phyloP scores from a whole-genome alignment of 1,140 invertebrate species.

The Nebria ingens region DNA sequence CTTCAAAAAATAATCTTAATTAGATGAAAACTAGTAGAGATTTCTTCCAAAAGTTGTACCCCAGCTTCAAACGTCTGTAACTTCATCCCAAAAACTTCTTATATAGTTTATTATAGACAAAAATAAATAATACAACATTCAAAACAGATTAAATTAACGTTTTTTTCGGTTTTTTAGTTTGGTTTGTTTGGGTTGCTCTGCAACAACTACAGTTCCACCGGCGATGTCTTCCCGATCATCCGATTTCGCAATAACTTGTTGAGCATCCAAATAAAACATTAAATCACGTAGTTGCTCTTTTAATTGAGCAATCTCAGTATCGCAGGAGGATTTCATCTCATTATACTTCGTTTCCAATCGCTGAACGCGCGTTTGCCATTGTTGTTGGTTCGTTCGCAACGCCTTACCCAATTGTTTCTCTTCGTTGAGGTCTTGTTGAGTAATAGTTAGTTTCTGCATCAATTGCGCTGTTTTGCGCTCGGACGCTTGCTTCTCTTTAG shows the following conservation, averaged over 20 bases:
- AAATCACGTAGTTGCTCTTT: constrained; percentile 88
- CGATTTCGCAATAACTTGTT: constrained; percentile 50
- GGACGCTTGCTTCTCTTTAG: not conserved
- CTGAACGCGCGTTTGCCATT: constrained; percentile 60
- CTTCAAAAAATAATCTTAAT: too few relatives aligned
- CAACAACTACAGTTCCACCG: constrained; percentile 57
- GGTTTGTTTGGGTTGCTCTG: constrained; percentile 13
- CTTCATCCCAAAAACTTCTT: too few relatives aligned
- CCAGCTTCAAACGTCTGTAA: too few relatives aligned
- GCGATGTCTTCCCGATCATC: constrained; percentile 56
- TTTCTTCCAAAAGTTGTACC: too few relatives aligned
- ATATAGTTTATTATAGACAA: too few relatives aligned
- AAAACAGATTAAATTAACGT: not conserved
- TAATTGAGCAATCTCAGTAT: constrained; percentile 68
- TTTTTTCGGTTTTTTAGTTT: not conserved
- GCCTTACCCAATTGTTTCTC: constrained; percentile 68
- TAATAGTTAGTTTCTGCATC: constrained; percentile 36
- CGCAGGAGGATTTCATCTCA: constrained; percentile 44
- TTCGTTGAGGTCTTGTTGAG: constrained; percentile 59
- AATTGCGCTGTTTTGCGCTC: constrained; percentile 6
- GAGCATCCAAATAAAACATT: constrained; percentile 92
- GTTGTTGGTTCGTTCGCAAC: constrained; percentile 63
- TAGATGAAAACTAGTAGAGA: too few relatives aligned
- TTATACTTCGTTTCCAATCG: constrained; percentile 52
- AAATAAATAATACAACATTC: too few relatives aligned